Evolutionary conservation across 2,113 vertebrate genomes (phyloP), one percentile per base, ranked within the genome.

Genomic region (Manacus vitellinus): DNA sequence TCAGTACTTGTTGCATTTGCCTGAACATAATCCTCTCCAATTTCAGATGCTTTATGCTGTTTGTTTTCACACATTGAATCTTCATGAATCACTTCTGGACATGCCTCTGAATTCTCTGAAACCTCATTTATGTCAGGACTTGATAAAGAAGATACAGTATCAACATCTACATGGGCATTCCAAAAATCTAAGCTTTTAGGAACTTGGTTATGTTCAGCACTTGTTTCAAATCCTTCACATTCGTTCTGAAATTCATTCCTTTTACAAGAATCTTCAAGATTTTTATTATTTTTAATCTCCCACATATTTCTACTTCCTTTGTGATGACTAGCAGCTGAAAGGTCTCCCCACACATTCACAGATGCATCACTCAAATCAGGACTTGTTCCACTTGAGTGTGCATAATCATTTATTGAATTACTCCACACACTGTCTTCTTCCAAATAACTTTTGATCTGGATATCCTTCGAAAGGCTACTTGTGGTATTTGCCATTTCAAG

Each of bases 401-500:
- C 97, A 77, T 97, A 98, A 79, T 98, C 97, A 93, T 97, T 98
- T 94, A 98, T 97, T 70, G 98, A 98, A 85, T 98, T 97, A 97
- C 98, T 98, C 98, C 98, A 99, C 87, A 98, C 94, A 83, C 91
- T 97, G 35, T 94, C 95, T 94, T 88, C 97, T 51, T 96, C 97
- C 62, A 91, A 72, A 55, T 93, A 96, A 75, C 91, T 96, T 95
- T 63, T 96, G 39, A 91, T 62, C 59, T 92, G 93, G 80, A 21
- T 78, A 67, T 82, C 79, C 89, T 76, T 80, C 46, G 71, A 93
- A 93, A 94, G 28, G 24, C 70, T 95, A 8, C 85, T 95, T 56
- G 89, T 81, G 27, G 80, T 90, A 78, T 76, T 93, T 56, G 89
- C 77, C 51, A 87, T 75, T 89, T 96, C 93, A 82, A 95, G 88